Evolutionary conservation across 1,140 invertebrate genomes (phyloP).

Genomic region (Pissodes strobi): DNA sequence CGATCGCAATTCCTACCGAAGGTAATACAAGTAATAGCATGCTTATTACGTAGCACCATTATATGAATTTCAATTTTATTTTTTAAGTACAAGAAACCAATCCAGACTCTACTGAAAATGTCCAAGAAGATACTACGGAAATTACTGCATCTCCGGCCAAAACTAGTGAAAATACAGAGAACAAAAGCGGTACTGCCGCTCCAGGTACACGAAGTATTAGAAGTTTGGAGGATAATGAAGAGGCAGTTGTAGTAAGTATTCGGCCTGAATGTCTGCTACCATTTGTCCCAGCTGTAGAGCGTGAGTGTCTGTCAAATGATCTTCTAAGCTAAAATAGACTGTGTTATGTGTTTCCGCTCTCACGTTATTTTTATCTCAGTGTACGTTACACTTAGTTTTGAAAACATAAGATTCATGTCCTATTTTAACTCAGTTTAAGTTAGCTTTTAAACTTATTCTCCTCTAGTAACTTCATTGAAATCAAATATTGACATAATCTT

Average conservation of each 20-base stretch:
- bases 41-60: too few species aligned
- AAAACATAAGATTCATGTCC: too few species aligned
- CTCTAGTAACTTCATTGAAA: too few species aligned
- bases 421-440: too few species aligned
- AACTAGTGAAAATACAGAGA: constrained; percentile 5
- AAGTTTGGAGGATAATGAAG: constrained; percentile 37
- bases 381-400: too few species aligned
- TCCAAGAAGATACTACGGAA: constrained; percentile 2
- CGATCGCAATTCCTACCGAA: constrained; percentile 12
- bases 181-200: constrained; percentile 1
- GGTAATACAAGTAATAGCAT: too few species aligned
- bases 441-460: too few species aligned
- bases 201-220: constrained; percentile 21
- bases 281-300: background rate
- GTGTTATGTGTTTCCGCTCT: too few species aligned
- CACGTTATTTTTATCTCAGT: too few species aligned
- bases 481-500: too few species aligned
- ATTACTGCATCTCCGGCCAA: background rate
- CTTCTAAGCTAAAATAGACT: too few species aligned
- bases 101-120: background rate
- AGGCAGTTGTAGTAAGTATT: constrained; percentile 40
- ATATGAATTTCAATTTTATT: background rate
- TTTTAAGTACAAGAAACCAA: constrained; percentile 7
- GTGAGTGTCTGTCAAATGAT: background rate
- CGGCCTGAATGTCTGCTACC: too few species aligned